These are phyloP conservation scores for Macrosiphum euphorbiae DNA, from an alignment of 2,888 invertebrate genomes.

Conservation along the genomic window DNA sequence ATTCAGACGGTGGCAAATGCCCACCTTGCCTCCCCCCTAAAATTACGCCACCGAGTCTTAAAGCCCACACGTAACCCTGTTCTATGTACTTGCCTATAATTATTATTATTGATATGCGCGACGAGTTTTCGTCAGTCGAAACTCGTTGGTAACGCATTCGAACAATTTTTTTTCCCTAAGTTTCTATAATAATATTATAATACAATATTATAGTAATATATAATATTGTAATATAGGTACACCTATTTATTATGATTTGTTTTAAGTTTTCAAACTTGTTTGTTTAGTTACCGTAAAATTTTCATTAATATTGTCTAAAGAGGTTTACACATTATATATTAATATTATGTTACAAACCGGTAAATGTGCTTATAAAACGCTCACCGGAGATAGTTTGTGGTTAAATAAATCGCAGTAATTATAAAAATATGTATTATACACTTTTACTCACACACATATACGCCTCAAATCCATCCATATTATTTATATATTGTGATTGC, in stretches of 20 bases:
- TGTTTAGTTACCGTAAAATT: background rate
- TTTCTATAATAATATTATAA: no score
- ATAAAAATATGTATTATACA: conserved; percentile 29
- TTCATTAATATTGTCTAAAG: conserved; percentile 30
- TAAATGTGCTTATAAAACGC: background rate
- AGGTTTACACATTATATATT: background rate
- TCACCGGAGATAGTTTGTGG: background rate
- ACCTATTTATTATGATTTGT: background rate
- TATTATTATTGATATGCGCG: conserved; percentile 48
- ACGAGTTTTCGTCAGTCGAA: conserved; percentile 17
- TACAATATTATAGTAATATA: background rate
- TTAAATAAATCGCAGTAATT: conserved; percentile 36
- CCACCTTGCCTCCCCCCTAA: no score
- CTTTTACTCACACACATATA: background rate
- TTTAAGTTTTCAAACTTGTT: conserved; percentile 12
- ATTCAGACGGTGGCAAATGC: no score
- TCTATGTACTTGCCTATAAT: background rate
- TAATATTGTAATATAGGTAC: background rate
- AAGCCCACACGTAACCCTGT: background rate
- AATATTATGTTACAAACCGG: conserved; percentile 2
- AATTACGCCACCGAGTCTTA: background rate
- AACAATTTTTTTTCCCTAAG: background rate
- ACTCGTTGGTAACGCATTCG: conserved; percentile 17
- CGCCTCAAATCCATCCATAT: background rate
- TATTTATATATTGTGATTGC: conserved; percentile 4